Percentiles rank a stretch among this genome's conserved stretches.
phyloP scores from a whole-genome alignment of 2,113 vertebrate genomes.

The Passer montanus region DNA sequence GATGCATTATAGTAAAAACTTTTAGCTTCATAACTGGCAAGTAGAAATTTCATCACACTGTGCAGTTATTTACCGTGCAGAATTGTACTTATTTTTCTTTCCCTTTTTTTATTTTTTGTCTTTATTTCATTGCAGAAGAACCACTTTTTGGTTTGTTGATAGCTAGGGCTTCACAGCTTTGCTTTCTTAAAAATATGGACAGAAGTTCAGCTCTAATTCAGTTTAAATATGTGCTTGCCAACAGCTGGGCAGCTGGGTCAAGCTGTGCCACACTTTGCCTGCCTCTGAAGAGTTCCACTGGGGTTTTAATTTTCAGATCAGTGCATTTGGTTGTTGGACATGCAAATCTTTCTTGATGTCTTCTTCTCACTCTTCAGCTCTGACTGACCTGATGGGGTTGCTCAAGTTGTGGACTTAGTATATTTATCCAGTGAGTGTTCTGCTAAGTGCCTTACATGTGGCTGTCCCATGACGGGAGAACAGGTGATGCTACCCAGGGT shows the following conservation, averaged over 20 bases:
- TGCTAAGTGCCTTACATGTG: background rate
- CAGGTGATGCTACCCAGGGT: accelerated
- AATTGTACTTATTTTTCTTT: background rate
- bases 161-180: background rate
- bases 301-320: background rate
- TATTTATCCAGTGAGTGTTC: background rate
- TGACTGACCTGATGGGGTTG: background rate
- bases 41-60: background rate
- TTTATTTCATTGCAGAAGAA: background rate
- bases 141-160: background rate
- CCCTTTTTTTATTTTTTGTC: accelerated
- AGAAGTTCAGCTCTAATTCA: background rate
- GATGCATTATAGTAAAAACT: background rate
- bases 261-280: background rate
- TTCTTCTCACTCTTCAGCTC: background rate
- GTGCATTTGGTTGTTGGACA: background rate
- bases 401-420: background rate
- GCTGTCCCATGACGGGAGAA: background rate
- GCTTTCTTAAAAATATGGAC: background rate
- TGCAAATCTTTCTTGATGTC: background rate
- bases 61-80: background rate
- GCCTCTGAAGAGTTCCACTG: background rate
- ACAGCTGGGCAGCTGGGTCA: background rate
- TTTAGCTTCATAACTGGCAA: background rate
- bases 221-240: background rate